These are phyloP conservation scores for Drosophila paulistorum DNA, from an alignment of 1,140 invertebrate genomes.

Conservation along the genomic window DNA sequence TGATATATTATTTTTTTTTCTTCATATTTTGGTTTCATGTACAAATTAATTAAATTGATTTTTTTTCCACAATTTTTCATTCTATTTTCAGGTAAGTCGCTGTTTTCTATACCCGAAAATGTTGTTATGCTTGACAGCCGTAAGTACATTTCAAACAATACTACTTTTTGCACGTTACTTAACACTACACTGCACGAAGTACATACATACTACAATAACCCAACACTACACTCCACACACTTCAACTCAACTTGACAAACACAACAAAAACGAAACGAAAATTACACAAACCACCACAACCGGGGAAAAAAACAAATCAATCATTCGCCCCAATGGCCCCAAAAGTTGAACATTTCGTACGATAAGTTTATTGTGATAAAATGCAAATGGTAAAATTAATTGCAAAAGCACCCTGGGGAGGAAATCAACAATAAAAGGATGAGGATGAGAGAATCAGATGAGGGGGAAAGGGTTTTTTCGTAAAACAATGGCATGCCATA, in stretches of 20 bases:
- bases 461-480: constrained; percentile 26
- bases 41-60: constrained; percentile 33
- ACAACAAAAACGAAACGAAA: background rate
- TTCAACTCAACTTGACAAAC: background rate
- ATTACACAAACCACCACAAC: background rate
- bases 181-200: constrained; percentile 20
- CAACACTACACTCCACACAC: constrained; percentile 18
- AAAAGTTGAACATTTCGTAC: constrained; percentile 21
- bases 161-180: constrained; percentile 9
- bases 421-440: constrained; percentile 7
- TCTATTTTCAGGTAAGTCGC: constrained; percentile 76
- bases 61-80: constrained; percentile 35
- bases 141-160: constrained; percentile 69
- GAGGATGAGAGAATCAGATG: background rate
- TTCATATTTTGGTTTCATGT: constrained; percentile 5
- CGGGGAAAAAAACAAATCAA: constrained; percentile 33
- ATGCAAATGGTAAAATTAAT: constrained; percentile 59
- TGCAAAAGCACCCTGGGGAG: constrained; percentile 20
- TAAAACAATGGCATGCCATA: constrained; percentile 38
- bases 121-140: constrained; percentile 80
- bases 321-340: constrained; percentile 34
- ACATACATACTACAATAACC: background rate
- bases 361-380: constrained; percentile 52
- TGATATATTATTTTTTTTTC: constrained; percentile 26
- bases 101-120: constrained; percentile 81